Evolutionary conservation across 2,113 vertebrate genomes (phyloP).

Genomic region (Oncorhynchus masou): DNA sequence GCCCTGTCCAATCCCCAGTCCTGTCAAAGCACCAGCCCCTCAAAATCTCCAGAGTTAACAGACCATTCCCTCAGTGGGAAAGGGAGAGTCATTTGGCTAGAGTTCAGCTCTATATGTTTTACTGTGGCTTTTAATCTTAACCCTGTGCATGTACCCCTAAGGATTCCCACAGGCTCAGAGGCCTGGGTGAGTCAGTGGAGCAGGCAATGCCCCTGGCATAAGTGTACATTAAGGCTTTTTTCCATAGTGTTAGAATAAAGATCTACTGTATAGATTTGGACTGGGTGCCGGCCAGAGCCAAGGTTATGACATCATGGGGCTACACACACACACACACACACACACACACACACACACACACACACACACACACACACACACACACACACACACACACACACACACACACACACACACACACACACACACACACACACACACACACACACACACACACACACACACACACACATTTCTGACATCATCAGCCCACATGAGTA

Average conservation of each 20-base stretch:
- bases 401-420: not conserved
- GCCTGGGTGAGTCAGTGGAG: conserved; percentile 53
- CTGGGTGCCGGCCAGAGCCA: conserved; percentile 12
- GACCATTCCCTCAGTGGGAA: conserved; percentile 71
- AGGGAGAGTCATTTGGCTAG: conserved; percentile 64
- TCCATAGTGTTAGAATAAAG: conserved; percentile 34
- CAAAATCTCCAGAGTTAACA: conserved; percentile 46
- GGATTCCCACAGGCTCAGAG: conserved; percentile 49
- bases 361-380: not conserved
- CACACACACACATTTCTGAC: conserved; percentile 3
- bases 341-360: not conserved
- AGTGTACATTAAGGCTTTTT: conserved; percentile 17
- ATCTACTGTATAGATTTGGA: conserved; percentile 25
- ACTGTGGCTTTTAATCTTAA: conserved; percentile 67
- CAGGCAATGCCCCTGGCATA: conserved; percentile 39
- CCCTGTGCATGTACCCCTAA: conserved; percentile 42
- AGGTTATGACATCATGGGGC: conserved; percentile 34
- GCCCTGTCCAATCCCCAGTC: conserved; percentile 28
- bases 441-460: conserved; percentile 1
- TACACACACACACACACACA: conserved; percentile 4
- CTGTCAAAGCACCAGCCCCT: conserved; percentile 33
- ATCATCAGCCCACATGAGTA: conserved; percentile 31
- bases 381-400: conserved; percentile 7
- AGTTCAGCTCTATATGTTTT: conserved; percentile 63
- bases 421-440: conserved; percentile 4